phyloP scores from a whole-genome alignment of 2,113 vertebrate genomes.

The Uria aalge region DNA sequence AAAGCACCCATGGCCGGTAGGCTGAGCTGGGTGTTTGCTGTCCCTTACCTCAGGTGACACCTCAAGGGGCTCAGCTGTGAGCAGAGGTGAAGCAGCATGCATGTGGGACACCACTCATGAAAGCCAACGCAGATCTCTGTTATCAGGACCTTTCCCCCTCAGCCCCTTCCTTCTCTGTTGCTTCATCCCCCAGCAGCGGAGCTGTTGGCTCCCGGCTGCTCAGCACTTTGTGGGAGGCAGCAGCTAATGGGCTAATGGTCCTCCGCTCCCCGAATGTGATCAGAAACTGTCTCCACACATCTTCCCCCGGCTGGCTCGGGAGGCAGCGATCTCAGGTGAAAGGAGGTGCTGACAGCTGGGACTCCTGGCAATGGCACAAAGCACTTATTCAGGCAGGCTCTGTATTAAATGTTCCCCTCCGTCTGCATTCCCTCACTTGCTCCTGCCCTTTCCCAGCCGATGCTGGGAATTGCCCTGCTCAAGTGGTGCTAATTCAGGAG shows the following conservation, averaged over 20 bases:
- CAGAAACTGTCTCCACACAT: not conserved
- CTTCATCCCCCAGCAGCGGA: not conserved
- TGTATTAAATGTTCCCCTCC: not conserved
- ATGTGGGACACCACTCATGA: rapidly evolving
- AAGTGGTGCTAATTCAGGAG: not conserved
- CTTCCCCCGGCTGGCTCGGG: not conserved
- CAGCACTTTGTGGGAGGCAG: not conserved
- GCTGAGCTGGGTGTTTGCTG: rapidly evolving
- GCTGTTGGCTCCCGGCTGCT: rapidly evolving
- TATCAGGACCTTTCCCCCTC: not conserved
- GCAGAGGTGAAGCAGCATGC: not conserved
- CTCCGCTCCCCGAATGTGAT: not conserved
- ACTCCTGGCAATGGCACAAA: not conserved
- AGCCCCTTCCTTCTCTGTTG: not conserved
- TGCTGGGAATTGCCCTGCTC: not conserved
- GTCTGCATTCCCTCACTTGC: not conserved
- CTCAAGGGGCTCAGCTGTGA: not conserved
- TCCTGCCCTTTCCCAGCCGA: not conserved
- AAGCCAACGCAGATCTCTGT: not conserved
- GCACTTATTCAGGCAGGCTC: not conserved
- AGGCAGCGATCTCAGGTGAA: not conserved
- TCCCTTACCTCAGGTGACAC: not conserved
- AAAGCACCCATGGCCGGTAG: rapidly evolving
- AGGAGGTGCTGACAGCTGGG: not conserved
- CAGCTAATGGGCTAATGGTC: not conserved